phyloP scores from a whole-genome alignment of 2,113 vertebrate species.

The Canis aureus region DNA sequence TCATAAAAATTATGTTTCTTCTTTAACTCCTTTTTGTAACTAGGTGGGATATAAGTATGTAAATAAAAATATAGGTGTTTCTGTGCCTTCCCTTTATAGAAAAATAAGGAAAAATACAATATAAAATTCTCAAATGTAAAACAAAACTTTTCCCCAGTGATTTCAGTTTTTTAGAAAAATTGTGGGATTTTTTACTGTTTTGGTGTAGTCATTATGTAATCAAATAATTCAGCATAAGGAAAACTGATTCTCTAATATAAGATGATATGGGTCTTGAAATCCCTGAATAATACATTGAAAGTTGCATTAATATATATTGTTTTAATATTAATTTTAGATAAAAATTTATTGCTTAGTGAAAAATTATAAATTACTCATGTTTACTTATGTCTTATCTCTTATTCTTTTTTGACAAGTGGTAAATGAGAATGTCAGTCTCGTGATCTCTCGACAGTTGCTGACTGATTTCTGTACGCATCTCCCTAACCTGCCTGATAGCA shows the following conservation, averaged over 20 bases:
- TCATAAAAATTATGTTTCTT: slow-evolving; percentile 37
- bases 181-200: slow-evolving; percentile 37
- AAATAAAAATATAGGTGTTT: slow-evolving; percentile 48
- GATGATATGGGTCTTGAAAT: neutral
- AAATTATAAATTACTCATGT: slow-evolving; percentile 47
- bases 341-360: slow-evolving; percentile 57
- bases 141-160: neutral
- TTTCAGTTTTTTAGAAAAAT: slow-evolving; percentile 16
- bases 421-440: slow-evolving; percentile 98
- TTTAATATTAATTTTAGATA: slow-evolving; percentile 62
- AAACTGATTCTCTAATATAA: slow-evolving; percentile 28
- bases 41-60: neutral
- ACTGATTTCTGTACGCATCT: slow-evolving; percentile 98
- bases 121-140: slow-evolving; percentile 33
- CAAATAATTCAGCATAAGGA: slow-evolving; percentile 31
- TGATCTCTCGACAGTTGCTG: slow-evolving; percentile 98
- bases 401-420: slow-evolving; percentile 91
- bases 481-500: slow-evolving; percentile 95
- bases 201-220: neutral
- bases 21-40: slow-evolving; percentile 14
- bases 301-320: neutral
- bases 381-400: slow-evolving; percentile 46
- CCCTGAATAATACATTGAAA: neutral
- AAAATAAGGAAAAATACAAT: neutral
- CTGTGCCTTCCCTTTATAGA: slow-evolving; percentile 2